Evolutionary conservation across 2,797 vertebrate species (phyloP).

Genomic region (Sciaenops ocellatus): DNA sequence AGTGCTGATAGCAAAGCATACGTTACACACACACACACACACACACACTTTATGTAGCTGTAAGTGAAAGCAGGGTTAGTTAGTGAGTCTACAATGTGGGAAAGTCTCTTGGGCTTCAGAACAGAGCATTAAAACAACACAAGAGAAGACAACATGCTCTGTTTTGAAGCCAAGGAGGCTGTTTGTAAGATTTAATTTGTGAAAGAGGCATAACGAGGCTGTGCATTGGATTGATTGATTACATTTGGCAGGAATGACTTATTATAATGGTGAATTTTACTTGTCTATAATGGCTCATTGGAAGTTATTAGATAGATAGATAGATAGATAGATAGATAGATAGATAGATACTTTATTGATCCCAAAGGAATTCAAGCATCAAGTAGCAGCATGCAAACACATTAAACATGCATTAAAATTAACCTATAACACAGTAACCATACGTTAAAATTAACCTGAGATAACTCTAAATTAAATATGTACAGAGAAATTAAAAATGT

Average conservation of each 20-base stretch:
- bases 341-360: too few species aligned
- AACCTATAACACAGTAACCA: too few species aligned
- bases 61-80: neutral
- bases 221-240: neutral
- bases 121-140: neutral
- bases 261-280: neutral
- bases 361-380: too few species aligned
- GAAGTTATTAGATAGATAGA: too few species aligned
- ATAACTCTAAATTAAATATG: too few species aligned
- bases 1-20: neutral
- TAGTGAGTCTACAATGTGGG: neutral
- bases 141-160: neutral
- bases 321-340: too few species aligned
- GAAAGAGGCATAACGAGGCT: neutral
- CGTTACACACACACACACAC: neutral
- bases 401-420: too few species aligned
- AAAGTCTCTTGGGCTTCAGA: neutral
- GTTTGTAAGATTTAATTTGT: neutral
- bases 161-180: neutral
- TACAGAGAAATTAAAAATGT: too few species aligned
- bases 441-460: too few species aligned
- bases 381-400: too few species aligned
- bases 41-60: neutral
- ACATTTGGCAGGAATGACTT: slow-evolving; percentile 1
- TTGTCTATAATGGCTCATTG: neutral